Percentiles rank a stretch among this genome's conserved stretches.
Evolutionary conservation across 2,113 vertebrate species (phyloP).

Genomic region (Arenaria interpres): DNA sequence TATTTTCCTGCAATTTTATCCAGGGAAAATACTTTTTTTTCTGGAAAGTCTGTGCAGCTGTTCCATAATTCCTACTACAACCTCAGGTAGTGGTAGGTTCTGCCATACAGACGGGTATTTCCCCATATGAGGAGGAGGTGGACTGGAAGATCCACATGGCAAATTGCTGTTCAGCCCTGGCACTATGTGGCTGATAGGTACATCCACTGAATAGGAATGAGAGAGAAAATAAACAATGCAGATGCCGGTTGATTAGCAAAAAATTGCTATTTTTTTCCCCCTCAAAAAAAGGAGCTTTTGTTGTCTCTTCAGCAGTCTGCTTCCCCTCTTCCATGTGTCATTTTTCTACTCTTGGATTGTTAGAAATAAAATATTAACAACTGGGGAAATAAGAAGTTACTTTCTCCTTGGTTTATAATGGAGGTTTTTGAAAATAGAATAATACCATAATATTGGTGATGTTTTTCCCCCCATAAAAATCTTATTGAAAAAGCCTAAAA

Average conservation of each 20-base stretch:
- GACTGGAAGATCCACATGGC: neutral
- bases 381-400: neutral
- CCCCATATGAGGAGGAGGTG: neutral
- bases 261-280: neutral
- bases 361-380: neutral
- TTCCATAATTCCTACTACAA: neutral
- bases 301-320: neutral
- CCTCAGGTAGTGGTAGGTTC: neutral
- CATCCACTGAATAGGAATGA: neutral
- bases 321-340: neutral
- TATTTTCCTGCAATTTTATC: neutral
- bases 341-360: neutral
- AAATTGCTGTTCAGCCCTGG: neutral
- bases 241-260: neutral
- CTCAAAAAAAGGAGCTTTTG: neutral
- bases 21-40: neutral
- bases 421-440: neutral
- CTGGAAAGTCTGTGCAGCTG: neutral
- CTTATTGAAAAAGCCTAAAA: neutral
- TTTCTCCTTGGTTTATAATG: neutral
- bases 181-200: neutral
- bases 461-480: neutral
- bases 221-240: neutral
- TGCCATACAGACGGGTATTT: neutral
- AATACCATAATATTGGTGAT: neutral